Evolutionary conservation across 1,140 invertebrate species (phyloP), one percentile per base, ranked within the genome.

Genomic region (Bombus picipes): DNA sequence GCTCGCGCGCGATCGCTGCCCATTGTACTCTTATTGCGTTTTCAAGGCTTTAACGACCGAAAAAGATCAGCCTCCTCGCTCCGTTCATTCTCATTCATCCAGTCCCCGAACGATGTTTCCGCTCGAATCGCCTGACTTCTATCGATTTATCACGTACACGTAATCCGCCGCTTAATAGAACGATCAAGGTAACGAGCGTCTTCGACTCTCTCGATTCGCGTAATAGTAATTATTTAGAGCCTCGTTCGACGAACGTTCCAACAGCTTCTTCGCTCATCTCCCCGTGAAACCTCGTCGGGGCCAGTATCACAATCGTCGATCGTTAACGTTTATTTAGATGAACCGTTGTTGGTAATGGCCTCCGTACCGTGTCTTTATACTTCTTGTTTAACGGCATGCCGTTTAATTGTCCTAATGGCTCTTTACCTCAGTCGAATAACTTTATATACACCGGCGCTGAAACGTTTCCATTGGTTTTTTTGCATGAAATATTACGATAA

Each of bases 141-240:
- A 73, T 73, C 80, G 53, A 82, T 82, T 82, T 57, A 82, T 82
- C 80, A 73, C 39, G 71, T 41, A 43, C 53, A 62, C 71, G 81
- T 66, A 65, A 81, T 81, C 80, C 70, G 22, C n/a, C 8, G 57
- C 15, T 82, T 82, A 62, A 82, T 82, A 65, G 81, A 82, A 82
- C 71, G 81, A 82, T 75, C 71, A 75, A 82, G 32, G 81, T 82
- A 82, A 82, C 71, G 71, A 82, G 57, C 57, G 28, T 59, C 79
- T 62, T 43, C 43, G 65, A n/a, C 34, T 75, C 34, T 75, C 76
- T 41, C 34, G 39, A 25, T 13, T 32, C 43, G 47, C 47, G 39
- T 74, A 73, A 82, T 25, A 66, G 32, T 59, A 57, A 82, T 82
- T 82, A 82, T 82, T 82, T 62, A 62, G 53, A 41, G 71, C 9